These are phyloP conservation scores for Zosterops pallidus DNA, from an alignment of 2,113 vertebrate species.

Conservation along the genomic window DNA sequence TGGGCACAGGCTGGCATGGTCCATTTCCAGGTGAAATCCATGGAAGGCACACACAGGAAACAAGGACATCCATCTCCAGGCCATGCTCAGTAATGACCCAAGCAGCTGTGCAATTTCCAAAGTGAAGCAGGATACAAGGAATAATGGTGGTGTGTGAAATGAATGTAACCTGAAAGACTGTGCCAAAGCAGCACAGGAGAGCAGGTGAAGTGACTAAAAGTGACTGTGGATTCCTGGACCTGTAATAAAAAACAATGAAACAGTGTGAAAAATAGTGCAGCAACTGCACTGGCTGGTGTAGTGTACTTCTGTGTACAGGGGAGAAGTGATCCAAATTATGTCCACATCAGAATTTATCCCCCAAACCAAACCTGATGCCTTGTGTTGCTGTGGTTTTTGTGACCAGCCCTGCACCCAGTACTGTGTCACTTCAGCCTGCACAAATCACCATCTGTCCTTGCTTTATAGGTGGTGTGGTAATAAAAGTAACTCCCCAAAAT, in stretches of 20 bases:
- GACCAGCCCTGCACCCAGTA: background rate
- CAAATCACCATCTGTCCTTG: background rate
- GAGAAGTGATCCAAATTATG: background rate
- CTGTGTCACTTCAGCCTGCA: background rate
- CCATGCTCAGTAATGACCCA: background rate
- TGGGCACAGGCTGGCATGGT: background rate
- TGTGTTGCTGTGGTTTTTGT: background rate
- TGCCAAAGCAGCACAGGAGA: background rate
- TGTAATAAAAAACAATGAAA: background rate
- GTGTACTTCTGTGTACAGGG: background rate
- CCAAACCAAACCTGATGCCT: background rate
- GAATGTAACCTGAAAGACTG: background rate
- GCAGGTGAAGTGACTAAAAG: background rate
- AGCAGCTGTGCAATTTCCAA: background rate
- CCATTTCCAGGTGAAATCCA: rapidly evolving
- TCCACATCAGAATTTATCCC: background rate
- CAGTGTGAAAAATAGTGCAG: background rate
- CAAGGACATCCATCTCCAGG: background rate
- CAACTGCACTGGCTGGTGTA: background rate
- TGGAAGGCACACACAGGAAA: rapidly evolving
- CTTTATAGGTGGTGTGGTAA: background rate
- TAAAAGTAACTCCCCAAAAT: constrained; percentile 6
- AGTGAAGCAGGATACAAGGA: background rate
- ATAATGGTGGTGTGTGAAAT: background rate
- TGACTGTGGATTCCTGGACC: background rate